phyloP scores from a whole-genome alignment of 2,113 vertebrate species.

The Talpa occidentalis region DNA sequence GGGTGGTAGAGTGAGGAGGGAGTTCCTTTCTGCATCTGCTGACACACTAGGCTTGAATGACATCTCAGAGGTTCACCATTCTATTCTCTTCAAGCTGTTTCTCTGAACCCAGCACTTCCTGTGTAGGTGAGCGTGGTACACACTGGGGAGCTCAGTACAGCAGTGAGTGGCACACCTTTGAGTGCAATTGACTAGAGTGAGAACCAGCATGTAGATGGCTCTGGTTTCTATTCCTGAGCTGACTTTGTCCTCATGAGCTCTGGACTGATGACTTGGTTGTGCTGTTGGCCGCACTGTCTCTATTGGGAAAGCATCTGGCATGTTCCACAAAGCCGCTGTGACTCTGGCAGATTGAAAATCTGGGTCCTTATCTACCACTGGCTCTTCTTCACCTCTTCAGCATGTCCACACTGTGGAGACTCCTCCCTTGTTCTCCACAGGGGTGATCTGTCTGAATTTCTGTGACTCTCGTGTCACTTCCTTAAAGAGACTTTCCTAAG shows the following conservation, averaged over 20 bases:
- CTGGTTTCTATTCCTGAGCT: neutral
- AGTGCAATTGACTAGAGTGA: neutral
- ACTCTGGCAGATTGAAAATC: neutral
- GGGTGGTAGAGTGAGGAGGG: neutral
- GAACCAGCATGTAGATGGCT: neutral
- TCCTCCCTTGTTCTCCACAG: neutral
- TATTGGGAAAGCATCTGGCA: neutral
- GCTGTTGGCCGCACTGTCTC: neutral
- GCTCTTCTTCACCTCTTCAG: neutral
- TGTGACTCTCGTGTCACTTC: no score
- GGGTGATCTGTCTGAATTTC: no score
- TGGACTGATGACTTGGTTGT: neutral
- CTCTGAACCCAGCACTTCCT: neutral
- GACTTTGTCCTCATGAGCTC: neutral
- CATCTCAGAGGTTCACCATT: neutral
- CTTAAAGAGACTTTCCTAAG: neutral
- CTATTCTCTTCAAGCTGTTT: neutral
- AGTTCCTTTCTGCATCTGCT: neutral
- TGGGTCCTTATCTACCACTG: neutral
- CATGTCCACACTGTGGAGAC: neutral
- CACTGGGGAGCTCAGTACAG: fast-evolving
- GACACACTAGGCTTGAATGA: neutral
- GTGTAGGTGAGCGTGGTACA: neutral
- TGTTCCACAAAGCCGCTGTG: no score
- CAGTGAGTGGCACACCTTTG: neutral